Evolutionary conservation across 1,140 invertebrate genomes (phyloP).

Genomic region (Wiebesia pumilae): DNA sequence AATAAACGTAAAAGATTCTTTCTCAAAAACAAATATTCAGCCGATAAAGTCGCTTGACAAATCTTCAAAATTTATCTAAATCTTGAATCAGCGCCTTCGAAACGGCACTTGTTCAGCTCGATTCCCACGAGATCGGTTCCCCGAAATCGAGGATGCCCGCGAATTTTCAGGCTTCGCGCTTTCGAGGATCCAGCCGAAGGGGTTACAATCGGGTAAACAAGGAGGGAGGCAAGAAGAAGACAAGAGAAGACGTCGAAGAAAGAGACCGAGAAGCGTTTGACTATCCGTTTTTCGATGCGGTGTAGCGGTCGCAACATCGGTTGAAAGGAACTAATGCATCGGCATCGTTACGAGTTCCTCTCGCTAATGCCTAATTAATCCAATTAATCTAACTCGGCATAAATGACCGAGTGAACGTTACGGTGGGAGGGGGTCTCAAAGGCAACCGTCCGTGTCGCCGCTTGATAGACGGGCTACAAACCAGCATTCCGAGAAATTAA

Average conservation of each 20-base stretch:
- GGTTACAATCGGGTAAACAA: not conserved
- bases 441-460: slow-evolving; percentile 56
- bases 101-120: slow-evolving; percentile 14
- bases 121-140: slow-evolving; percentile 46
- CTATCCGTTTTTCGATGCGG: not conserved
- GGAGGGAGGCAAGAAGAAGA: not conserved
- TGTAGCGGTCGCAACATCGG: not conserved
- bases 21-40: slow-evolving; percentile 6
- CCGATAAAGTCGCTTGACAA: slow-evolving; percentile 46
- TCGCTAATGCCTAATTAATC: slow-evolving; percentile 75
- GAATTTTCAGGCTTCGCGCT: slow-evolving; percentile 44
- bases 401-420: slow-evolving; percentile 69
- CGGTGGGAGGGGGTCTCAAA: slow-evolving; percentile 56
- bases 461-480: slow-evolving; percentile 71
- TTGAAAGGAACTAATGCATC: slow-evolving; percentile 67
- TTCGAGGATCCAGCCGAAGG: slow-evolving; percentile 33
- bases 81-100: slow-evolving; percentile 38
- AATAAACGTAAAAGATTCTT: not conserved
- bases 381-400: slow-evolving; percentile 74
- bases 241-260: not conserved
- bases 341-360: slow-evolving; percentile 63
- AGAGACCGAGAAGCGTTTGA: not conserved
- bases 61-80: slow-evolving; percentile 48
- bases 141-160: slow-evolving; percentile 27
- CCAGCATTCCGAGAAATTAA: slow-evolving; percentile 76